These are phyloP conservation scores for Drosophila punjabiensis DNA, from an alignment of 1,140 invertebrate genomes.

Conservation along the genomic window DNA sequence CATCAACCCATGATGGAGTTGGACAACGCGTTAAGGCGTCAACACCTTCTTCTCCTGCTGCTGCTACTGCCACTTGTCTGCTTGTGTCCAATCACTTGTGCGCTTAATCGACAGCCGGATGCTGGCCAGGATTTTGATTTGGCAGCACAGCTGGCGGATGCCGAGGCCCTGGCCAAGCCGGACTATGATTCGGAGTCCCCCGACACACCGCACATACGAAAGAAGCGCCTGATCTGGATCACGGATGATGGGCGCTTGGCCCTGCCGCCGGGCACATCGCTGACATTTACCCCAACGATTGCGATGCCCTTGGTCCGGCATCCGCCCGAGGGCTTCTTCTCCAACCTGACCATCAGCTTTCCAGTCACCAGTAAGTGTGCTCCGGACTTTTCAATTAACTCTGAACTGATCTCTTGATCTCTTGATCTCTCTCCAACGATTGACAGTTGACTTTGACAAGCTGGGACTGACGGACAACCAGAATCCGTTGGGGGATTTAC, in stretches of 20 bases:
- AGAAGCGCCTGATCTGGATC: constrained; percentile 93
- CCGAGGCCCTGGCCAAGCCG: constrained; percentile 32
- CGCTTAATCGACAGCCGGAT: constrained; percentile 38
- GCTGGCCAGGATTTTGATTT: constrained; percentile 42
- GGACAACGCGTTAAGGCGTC: constrained; percentile 17
- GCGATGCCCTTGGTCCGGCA: constrained; percentile 93
- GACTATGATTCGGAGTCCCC: constrained; percentile 35
- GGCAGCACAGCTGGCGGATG: constrained; percentile 62
- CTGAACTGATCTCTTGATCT: constrained; percentile 6
- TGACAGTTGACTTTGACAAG: constrained; percentile 92
- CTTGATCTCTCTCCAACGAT: constrained; percentile 23
- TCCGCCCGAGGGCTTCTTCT: constrained; percentile 93
- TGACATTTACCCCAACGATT: constrained; percentile 92
- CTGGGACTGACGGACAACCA: constrained; percentile 93
- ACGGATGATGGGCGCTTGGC: constrained; percentile 93
- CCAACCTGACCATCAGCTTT: constrained; percentile 93
- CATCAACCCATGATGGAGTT: constrained; percentile 16
- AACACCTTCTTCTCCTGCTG: constrained; percentile 11
- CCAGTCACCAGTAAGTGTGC: constrained; percentile 94
- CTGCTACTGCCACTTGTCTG: constrained; percentile 36
- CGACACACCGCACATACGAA: constrained; percentile 88
- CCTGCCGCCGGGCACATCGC: constrained; percentile 91
- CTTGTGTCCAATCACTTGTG: constrained; percentile 26
- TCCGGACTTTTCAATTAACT: constrained; percentile 41
- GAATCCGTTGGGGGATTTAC: constrained; percentile 93